Evolutionary conservation across 2,888 invertebrate species (phyloP), one percentile per base, ranked within the genome.

Genomic region (Priocnemis perturbator): DNA sequence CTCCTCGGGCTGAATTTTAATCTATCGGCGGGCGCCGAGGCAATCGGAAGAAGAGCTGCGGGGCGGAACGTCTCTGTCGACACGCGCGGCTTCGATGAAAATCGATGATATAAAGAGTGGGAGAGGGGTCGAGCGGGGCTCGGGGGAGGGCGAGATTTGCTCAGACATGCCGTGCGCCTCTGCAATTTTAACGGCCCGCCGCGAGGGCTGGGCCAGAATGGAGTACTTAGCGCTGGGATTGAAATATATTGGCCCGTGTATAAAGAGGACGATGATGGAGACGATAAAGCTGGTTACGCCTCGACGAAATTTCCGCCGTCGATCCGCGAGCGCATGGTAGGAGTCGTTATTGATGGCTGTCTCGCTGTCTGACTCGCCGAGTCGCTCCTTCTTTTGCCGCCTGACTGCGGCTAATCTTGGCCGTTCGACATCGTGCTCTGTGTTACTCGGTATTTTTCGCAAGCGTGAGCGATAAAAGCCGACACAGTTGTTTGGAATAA

Each of bases 21-120:
- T 83, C 82, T 78, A 82, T 78, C 75, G 77, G 64, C 71, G 68
- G 74, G 70, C 76, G 76, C 70, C 68, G 64, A 73, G 77, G 69
- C 73, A 78, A 78, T 82, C 73, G 70, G 44, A 56, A 69, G 64
- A 47, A 67, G 67, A 66, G 55, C 59, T 47, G 60, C 11, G 11
- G 37, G 37, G 1, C 37, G 1, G 11, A 37, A 37, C 37, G 37
- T 37, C 37, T 37, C 37, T 11, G 37, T 37, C 37, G 37, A 37
- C 37, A 37, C 37, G 37, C 37, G 37, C 37, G 73, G 73, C 64
- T 74, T 72, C 70, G 66, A 71, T 71, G 69, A 67, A 70, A 81
- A 79, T 79, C 79, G 78, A 82, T 81, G 73, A 74, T 69, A 58
- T 65, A 69, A 23, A 14, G 48, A 37, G 15, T 23, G 59, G 21